Evolutionary conservation across 2,888 invertebrate genomes (phyloP).

Genomic region (Magallana nippona): DNA sequence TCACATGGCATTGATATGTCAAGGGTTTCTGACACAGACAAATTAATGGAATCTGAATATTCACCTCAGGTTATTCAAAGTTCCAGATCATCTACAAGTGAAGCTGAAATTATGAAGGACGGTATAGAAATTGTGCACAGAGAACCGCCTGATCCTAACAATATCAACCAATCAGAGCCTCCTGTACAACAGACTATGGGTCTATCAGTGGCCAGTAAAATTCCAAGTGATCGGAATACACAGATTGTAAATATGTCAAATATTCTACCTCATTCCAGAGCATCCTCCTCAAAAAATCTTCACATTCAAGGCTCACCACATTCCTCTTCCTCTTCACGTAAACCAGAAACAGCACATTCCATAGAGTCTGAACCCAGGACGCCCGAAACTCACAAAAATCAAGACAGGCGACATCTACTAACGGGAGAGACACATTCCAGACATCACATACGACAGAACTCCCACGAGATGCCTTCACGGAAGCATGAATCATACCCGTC

Average conservation of each 20-base stretch:
- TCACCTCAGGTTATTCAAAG: constrained; percentile 15
- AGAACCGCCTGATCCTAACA: constrained; percentile 44
- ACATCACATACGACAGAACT: constrained; percentile 6
- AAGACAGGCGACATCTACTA: not conserved
- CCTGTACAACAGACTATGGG: constrained; percentile 43
- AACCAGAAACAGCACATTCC: constrained; percentile 20
- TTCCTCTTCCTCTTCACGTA: constrained; percentile 7
- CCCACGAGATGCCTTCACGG: not conserved
- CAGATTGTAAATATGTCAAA: constrained; percentile 49
- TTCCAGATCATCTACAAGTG: not conserved
- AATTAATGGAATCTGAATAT: constrained; percentile 32
- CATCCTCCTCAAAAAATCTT: constrained; percentile 22
- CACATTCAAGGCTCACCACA: constrained; percentile 3
- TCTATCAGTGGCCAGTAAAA: constrained; percentile 46
- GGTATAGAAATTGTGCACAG: constrained; percentile 51
- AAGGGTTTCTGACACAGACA: constrained; percentile 9
- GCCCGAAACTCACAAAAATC: constrained; percentile 19
- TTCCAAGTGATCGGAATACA: constrained; percentile 36
- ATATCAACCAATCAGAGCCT: constrained; percentile 31
- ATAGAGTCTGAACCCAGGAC: constrained; percentile 19
- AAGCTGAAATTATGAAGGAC: constrained; percentile 45
- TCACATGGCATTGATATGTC: not conserved
- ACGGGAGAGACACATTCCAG: constrained; percentile 12
- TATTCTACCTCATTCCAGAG: constrained; percentile 28
- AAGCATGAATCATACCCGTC: constrained; percentile 1